Evolutionary conservation across 1,140 invertebrate species (phyloP).

Genomic region (Anthonomus grandis): DNA sequence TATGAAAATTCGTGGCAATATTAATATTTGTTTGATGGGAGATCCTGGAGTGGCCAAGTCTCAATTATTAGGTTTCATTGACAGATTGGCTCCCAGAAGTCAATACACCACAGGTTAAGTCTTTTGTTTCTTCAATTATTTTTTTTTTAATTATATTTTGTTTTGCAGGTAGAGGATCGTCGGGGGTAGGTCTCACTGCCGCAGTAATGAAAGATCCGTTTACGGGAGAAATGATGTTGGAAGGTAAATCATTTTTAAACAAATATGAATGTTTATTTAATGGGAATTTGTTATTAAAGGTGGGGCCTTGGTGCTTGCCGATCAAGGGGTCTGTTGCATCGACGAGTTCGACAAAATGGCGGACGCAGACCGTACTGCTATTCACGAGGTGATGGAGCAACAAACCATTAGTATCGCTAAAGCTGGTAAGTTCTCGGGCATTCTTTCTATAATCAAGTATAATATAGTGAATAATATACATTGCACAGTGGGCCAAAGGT

Average conservation of each 20-base stretch:
- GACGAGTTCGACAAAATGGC: constrained; percentile 99
- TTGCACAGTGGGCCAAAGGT: too few species aligned
- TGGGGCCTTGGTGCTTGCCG: constrained; percentile 95
- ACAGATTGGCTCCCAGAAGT: constrained; percentile 85
- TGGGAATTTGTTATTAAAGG: constrained; percentile 45
- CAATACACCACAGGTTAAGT: constrained; percentile 35
- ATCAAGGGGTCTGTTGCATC: constrained; percentile 97
- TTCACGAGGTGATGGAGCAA: constrained; percentile 99
- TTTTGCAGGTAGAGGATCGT: constrained; percentile 82
- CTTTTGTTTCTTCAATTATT: neutral
- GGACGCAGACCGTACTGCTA: constrained; percentile 91
- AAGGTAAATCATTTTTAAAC: constrained; percentile 57
- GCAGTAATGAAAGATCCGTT: constrained; percentile 97
- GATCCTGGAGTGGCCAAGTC: constrained; percentile 99
- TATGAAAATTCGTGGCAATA: constrained; percentile 86
- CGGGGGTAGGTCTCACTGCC: constrained; percentile 96
- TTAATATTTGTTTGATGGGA: constrained; percentile 99
- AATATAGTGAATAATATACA: neutral
- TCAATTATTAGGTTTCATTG: constrained; percentile 93
- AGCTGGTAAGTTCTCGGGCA: constrained; percentile 49
- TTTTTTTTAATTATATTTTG: constrained; percentile 52
- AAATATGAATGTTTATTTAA: neutral
- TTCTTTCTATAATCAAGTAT: neutral
- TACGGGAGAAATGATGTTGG: constrained; percentile 95
- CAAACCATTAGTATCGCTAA: constrained; percentile 99